Evolutionary conservation across 1,140 invertebrate genomes (phyloP).

Genomic region (Drosophila subobscura): DNA sequence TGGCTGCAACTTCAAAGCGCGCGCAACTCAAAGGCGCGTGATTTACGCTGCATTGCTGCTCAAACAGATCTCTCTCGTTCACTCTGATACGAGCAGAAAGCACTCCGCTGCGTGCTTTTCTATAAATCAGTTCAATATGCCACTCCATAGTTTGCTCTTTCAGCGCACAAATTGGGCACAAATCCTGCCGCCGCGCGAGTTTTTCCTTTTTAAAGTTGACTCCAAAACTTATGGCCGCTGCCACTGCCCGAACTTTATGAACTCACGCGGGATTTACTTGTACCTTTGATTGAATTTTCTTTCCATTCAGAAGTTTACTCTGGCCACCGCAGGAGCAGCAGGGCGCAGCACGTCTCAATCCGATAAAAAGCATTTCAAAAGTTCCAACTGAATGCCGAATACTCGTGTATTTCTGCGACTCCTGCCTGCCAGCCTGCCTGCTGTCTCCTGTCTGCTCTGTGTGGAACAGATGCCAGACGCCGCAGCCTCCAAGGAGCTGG

Average conservation of each 20-base stretch:
- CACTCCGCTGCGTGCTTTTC: constrained; percentile 53
- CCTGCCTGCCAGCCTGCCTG: constrained; percentile 25
- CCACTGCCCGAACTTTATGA: constrained; percentile 79
- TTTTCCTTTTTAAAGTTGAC: constrained; percentile 21
- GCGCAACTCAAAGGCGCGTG: constrained; percentile 69
- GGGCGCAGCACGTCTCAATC: constrained; percentile 54
- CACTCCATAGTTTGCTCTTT: too few species aligned
- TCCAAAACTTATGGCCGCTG: constrained; percentile 51
- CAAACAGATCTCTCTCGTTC: constrained; percentile 11
- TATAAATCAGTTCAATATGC: constrained; percentile 69
- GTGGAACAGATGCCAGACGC: constrained; percentile 70
- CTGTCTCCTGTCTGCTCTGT: constrained; percentile 35
- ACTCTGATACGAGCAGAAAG: constrained; percentile 6
- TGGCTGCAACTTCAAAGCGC: constrained; percentile 40
- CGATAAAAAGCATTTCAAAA: constrained; percentile 64
- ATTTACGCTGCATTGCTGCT: constrained; percentile 54
- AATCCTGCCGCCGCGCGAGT: neutral
- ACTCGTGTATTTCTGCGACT: constrained; percentile 22
- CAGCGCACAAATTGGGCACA: constrained; percentile 37
- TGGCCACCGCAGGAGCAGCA: constrained; percentile 7
- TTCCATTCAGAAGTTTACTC: constrained; percentile 48
- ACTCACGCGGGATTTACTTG: constrained; percentile 82
- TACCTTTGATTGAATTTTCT: constrained; percentile 82
- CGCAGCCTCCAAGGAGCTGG: constrained; percentile 24
- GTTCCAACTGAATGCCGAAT: constrained; percentile 23